Percentiles rank a stretch among this genome's conserved stretches.
phyloP scores from a whole-genome alignment of 1,140 invertebrate genomes.

The Apis mellifera region Amel_HAv3.1 CM009938.2:7083001-7083500 shows the following conservation, averaged over 20 bases:
- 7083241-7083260: neutral
- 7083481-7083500: too few relatives aligned
- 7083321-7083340: neutral
- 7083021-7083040: constrained; percentile 45
- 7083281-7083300: neutral
- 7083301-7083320: neutral
- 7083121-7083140: neutral
- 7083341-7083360: neutral
- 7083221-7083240: constrained; percentile 2
- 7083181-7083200: neutral
- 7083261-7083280: neutral
- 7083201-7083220: neutral
- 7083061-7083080: constrained; percentile 5
- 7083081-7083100: constrained; percentile 19
- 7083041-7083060: constrained; percentile 52
- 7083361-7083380: too few relatives aligned
- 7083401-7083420: too few relatives aligned
- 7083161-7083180: too few relatives aligned
- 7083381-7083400: too few relatives aligned
- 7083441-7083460: too few relatives aligned
- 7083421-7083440: too few relatives aligned
- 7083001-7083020: constrained; percentile 31
- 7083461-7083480: too few relatives aligned
- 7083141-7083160: neutral
- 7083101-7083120: neutral